Base-by-base conservation (phyloP, 2,113 vertebrate species). In the Seriola rivoliana region DNA sequence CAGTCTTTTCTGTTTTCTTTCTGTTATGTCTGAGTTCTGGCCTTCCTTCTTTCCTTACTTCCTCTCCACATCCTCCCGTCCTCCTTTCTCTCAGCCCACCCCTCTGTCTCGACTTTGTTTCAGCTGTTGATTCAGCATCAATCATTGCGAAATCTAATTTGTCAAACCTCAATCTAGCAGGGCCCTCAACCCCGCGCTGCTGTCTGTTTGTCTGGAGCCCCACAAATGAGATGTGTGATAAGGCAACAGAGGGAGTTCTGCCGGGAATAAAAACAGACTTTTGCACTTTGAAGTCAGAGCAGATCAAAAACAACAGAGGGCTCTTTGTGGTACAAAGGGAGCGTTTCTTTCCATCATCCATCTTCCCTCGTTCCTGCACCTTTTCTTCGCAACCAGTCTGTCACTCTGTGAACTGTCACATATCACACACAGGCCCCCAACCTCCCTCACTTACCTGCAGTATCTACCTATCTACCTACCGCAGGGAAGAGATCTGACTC, bases 151-250 rank as follows among this genome's bases (percentile, higher is more conserved):
- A 92, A 93, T 92, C 90, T 93, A 90, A 93, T 93, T 93, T 94
- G 92, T 90, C 91, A 90, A 89, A 88, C 67, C 85, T 85, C 85
- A 76, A 85, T 87, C 76, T 79, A 78, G 84, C 84, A 42, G 57
- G 88, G 85, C 90, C 87, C 83, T 91, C 88, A 76, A 91, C 90
- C 86, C 79, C 9, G 46, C 12, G 66, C 81, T 65, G 85, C 88
- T 92, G 91, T 89, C 87, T 92, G 89, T 91, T 87, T 85, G 88
- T 92, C 89, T 92, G 91, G 79, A 90, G 81, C 76, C 82, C 69
- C 85, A 65, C 90, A 92, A 91, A 94, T 88, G 86, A 94, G 92
- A 94, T 90, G 88, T 93, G 90, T 83, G 93, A 94, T 93, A 94
- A 90, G 90, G 88, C 83, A 88, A 86, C 80, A 90, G 78, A 86